Evolutionary conservation across 1,140 invertebrate species (phyloP), one percentile per base, ranked within the genome.

Genomic region (Stegodyphus dumicola): DNA sequence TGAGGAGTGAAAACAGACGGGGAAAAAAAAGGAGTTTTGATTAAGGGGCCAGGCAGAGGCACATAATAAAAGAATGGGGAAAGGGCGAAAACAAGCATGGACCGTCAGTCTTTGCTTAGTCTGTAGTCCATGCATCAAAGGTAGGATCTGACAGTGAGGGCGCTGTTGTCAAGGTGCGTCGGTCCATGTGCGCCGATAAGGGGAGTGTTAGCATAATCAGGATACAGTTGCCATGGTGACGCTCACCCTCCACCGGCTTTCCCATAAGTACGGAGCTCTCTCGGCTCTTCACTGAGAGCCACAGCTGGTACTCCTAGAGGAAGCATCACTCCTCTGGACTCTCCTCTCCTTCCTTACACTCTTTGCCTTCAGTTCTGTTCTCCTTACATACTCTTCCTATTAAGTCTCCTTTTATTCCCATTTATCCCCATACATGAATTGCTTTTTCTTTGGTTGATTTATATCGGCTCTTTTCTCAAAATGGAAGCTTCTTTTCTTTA

Each of bases 191-290:
- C 73, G 81, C 81, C 73, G 65, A 75, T 67, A 85, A 75, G 74
- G 66, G 71, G 81, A 85, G 81, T 77, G 81, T 85, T 83, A 85
- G 73, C 81, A 85, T 85, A 85, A 85, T 85, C 81, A 85, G 81
- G 81, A 85, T 76, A 67, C 73, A 53, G 81, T 85, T 85, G 64
- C 65, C 73, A 85, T 85, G 73, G 33, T 18, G 60, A 77, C 74
- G 71, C 18, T 74, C 81, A 64, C 80, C 80, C 80, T 60, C 56
- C 77, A 49, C 64, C 77, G 77, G 77, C 52, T 79, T 69, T 54
- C 79, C 81, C 81, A 85, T 85, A 85, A 85, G 81, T 66, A 77
- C 51, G 64, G 81, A 18, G 60, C 18, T n/a, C 74, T 76, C 64
- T 70, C 49, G 9, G 17, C 56, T 52, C 13, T 33, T 54, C 73